Conservation (phyloP, 2,888 invertebrate species). For the Iselma pallidipennis region DNA sequence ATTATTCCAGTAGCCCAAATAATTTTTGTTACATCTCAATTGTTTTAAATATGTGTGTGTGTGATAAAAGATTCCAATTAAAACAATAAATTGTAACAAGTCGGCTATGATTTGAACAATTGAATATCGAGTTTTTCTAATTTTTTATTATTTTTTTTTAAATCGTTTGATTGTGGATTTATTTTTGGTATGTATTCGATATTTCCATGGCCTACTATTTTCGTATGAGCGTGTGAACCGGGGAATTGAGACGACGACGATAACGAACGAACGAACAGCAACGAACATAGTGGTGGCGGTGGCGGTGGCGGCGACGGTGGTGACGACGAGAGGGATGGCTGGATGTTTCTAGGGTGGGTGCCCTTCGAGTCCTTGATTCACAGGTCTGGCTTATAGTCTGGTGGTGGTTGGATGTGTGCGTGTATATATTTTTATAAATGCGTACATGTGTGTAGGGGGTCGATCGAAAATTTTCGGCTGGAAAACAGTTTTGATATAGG, state of each 20-base stretch:
- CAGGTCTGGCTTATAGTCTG: neutral
- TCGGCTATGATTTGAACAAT: neutral
- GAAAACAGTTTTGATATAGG: conserved; percentile 16
- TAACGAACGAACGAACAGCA: no score
- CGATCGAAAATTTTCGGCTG: neutral
- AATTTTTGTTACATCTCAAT: no score
- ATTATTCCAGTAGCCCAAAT: neutral
- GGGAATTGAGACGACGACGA: neutral
- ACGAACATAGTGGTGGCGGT: neutral
- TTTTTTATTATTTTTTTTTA: neutral
- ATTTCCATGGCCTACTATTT: neutral
- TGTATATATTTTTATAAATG: neutral
- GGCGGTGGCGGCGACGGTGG: neutral
- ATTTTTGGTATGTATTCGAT: neutral
- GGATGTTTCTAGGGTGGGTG: neutral
- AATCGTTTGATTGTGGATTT: neutral
- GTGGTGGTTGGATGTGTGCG: neutral
- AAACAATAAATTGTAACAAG: neutral
- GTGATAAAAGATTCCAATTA: no score
- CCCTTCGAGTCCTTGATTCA: neutral
- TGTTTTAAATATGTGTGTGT: no score
- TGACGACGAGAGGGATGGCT: neutral
- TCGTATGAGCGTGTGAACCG: neutral
- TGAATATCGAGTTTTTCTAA: neutral
- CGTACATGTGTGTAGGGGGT: neutral